Base-by-base conservation (phyloP, 2,888 invertebrate species). In the Pollenia amentaria region DNA sequence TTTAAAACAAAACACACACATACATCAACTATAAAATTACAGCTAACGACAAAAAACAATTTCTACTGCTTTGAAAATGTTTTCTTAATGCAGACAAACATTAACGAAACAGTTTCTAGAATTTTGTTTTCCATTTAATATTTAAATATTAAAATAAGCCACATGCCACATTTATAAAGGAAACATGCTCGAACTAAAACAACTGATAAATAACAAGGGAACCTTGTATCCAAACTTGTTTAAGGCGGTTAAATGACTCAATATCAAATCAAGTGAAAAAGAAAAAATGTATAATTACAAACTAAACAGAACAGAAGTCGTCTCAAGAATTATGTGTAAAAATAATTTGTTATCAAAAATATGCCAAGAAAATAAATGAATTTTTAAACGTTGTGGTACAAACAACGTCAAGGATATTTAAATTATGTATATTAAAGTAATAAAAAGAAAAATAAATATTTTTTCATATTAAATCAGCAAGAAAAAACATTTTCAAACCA, bases 151-250 rank as follows among this genome's bases (percentile, higher is more conserved):
- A 10, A 11, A 69, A 12, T 14, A 6, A 9, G 3, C 18, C 16
- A 14, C 76, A 82, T 69, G 62, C 76, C 69, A 82, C 76, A 82
- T 40, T 76, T 53, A 69, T 18, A 44, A 60, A 78, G 57, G 65
- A 83, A 64, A 51, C 55, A 83, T 70, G 72, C 73, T 29, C n/a
- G 62, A 29, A 51, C 40, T 48, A 21, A 40, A 53, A 64, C 42
- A 42, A 18, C 10, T 60, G 44, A 57, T 55, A 57, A 65, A 51
- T 18, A 48, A 83, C 29, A 42, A 72, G 51, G 18, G 12, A 64
- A 77, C 51, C 46, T 77, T 83, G 77, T 51, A 77, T 9, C 10
- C 55, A 65, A 29, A 29, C 29, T 29, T 48, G 46, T 72, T 64
- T 21, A 62, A 14, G 57, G 18, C 62, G n/a, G 29, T 65, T 75